These are phyloP conservation scores for Ammodytes dubius DNA, from an alignment of 2,113 vertebrate species.

Conservation along the genomic window DNA sequence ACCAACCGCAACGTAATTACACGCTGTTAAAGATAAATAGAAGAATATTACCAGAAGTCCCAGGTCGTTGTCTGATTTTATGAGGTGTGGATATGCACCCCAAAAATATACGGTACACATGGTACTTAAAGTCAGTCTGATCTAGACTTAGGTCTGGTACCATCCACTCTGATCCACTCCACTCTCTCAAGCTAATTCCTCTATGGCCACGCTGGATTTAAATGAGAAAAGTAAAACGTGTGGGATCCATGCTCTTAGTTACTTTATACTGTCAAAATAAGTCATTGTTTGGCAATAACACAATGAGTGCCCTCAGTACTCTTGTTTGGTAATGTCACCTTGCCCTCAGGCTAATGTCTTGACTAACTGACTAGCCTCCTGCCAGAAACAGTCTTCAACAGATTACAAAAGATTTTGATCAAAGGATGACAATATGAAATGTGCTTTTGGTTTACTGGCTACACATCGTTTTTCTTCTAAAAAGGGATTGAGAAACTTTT, in stretches of 20 bases:
- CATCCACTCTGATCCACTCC: not conserved
- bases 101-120: not conserved
- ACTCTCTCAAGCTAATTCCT: not conserved
- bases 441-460: not conserved
- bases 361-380: not conserved
- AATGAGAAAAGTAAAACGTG: not conserved
- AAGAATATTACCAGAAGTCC: conserved; percentile 31
- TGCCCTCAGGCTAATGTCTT: conserved; percentile 9
- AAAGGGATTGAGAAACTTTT: conserved; percentile 73
- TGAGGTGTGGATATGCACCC: conserved; percentile 9
- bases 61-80: conserved; percentile 18
- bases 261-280: not conserved
- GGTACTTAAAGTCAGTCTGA: not conserved
- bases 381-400: conserved; percentile 11
- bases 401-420: conserved; percentile 24
- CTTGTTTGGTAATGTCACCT: conserved; percentile 19
- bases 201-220: not conserved
- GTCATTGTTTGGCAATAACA: conserved; percentile 3
- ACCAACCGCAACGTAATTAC: conserved; percentile 62
- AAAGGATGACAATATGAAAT: conserved; percentile 22
- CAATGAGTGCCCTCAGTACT: not conserved
- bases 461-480: not conserved
- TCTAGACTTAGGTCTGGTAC: not conserved
- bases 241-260: not conserved
- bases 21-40: conserved; percentile 48